Base-by-base conservation (phyloP, 2,113 vertebrate species). In the Natator depressus region DNA sequence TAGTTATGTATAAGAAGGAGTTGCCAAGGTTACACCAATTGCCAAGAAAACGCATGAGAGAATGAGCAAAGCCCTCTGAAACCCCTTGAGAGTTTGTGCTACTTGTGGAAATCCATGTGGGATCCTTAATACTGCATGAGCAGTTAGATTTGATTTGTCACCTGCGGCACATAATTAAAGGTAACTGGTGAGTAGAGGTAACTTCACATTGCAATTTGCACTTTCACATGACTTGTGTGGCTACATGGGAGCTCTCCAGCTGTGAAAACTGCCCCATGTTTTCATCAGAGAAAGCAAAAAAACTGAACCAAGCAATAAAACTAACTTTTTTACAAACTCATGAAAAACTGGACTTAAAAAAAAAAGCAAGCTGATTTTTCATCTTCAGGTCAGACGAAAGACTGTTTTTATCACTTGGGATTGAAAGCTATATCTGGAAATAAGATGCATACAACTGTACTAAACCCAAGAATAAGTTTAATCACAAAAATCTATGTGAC, bases 91-190 rank as follows among this genome's bases (percentile, higher is more conserved):
- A 90, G 88, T 82, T 92, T 84, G 62, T 93, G 29, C 24, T 88
- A n/a, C 51, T 89, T 89, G 42, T 87, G 31, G 94, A 94, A 93
- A 87, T 2, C 51, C 35, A 78, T 53, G 46, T 87, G 38, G 29
- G 76, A 38, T 72, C 35, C 92, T 91, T 92, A 95, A 80, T 55
- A 82, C 9, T 91, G 81, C 79, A 94, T 46, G 72, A 47, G 25
- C 22, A 75, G 19, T 85, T 97, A 75, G 72, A 10, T 5, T 62
- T 94, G 13, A 82, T 80, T 84, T 84, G 59, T 54, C 76, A 78
- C 10, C 3, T n/a, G 89, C 35, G 80, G 10, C 8, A 27, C 0
- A 0, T 24, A 93, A 46, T 24, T 62, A 84, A 91, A 93, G 5
- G 75, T 31, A 12, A 83, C 2, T 75, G 82, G 27, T 54, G 27